Evolutionary conservation across 2,113 vertebrate species (phyloP).

Genomic region (Cryptomyrus ogoouensis): DNA sequence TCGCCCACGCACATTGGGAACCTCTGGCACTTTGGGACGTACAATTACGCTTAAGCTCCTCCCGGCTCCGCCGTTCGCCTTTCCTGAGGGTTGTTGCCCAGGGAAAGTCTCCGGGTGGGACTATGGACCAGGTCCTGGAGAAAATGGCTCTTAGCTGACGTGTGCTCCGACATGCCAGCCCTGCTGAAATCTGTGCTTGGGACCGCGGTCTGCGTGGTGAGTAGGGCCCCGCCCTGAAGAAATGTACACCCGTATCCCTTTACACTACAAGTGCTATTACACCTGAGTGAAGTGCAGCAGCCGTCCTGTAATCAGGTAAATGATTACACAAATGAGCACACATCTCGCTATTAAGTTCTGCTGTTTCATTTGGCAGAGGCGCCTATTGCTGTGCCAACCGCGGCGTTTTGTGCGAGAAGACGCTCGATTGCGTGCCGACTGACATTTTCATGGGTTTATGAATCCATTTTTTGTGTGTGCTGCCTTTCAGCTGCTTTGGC

Average conservation of each 20-base stretch:
- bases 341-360: neutral
- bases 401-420: neutral
- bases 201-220: neutral
- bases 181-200: neutral
- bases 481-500: neutral
- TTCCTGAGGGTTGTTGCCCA: neutral
- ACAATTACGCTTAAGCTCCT: neutral
- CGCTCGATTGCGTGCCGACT: neutral
- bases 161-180: neutral
- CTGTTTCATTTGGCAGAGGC: neutral
- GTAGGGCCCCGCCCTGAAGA: neutral
- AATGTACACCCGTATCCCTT: neutral
- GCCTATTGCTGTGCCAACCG: neutral
- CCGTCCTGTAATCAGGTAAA: neutral
- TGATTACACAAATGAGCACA: conserved; percentile 6
- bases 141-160: neutral
- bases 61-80: neutral
- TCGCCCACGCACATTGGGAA: neutral
- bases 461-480: neutral
- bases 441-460: neutral
- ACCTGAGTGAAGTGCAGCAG: neutral
- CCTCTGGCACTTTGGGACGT: neutral
- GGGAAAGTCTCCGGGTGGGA: neutral
- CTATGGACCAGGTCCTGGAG: neutral
- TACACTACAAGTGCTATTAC: neutral